Base-by-base conservation (phyloP, 2,888 invertebrate species). In the Cataglyphis livida region DNA sequence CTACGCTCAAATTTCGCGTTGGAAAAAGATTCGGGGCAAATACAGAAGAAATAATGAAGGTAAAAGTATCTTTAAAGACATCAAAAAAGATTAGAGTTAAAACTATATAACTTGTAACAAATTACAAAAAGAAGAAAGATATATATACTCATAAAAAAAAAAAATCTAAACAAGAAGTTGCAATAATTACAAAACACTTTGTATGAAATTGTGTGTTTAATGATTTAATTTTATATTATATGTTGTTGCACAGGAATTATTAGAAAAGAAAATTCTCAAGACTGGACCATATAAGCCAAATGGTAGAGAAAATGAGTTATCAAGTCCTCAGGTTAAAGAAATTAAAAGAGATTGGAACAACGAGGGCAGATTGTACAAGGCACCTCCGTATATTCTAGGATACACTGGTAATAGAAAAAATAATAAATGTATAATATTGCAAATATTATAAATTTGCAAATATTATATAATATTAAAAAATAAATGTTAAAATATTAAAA, bases 1-100 rank as follows among this genome's bases (percentile, higher is more conserved):
- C 97, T 68, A 96, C 96, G 89, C 95, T 97, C 75, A 96, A 97
- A 91, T 97, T 97, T 92, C 96, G 96, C 71, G 96, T 96, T 91
- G 97, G 97, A 68, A 96, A 96, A 94, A 96, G 96, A 92, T 97
- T 97, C 93, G 97, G 97, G 25, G 96, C 96, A 88, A 96, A 96
- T 92, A 97, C 97, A 4, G 95, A 96, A 89, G 96, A 97, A 92
- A 97, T 97, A 86, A 95, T 97, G 88, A 95, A 95, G 94, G 97
- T 95, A 93, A 91, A 90, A 81, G 73, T 64, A 59, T 51, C 25
- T 51, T 81, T 15, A 38, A 18, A 48, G 1, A 3, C n/a, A 66
- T 41, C 2, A 0, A 51, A 62, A 65, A 62, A 35, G 4, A 57
- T 73, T 59, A n/a, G 12, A 21, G 25, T 38, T 9, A 0, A 66